phyloP scores from a whole-genome alignment of 2,888 invertebrate species.

The Scelioninae gen. 2 region DNA sequence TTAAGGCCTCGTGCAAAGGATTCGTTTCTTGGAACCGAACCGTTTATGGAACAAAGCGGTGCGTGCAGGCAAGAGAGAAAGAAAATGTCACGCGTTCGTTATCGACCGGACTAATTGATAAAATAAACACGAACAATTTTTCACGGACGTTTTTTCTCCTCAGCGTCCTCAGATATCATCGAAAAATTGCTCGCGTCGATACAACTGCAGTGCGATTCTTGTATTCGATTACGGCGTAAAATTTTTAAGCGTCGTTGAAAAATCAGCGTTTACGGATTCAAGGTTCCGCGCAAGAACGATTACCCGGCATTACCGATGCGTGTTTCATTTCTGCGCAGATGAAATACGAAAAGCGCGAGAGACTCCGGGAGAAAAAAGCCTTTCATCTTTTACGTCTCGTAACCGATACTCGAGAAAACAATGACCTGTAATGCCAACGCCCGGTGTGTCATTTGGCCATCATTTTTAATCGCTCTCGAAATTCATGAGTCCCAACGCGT shows the following conservation, averaged over 20 bases:
- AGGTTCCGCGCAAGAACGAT: conserved; percentile 63
- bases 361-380: conserved; percentile 15
- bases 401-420: conserved; percentile 46
- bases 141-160: conserved; percentile 11
- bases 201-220: conserved; percentile 40
- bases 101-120: conserved; percentile 33
- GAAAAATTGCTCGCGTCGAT: conserved; percentile 48
- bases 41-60: conserved; percentile 25
- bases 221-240: conserved; percentile 60
- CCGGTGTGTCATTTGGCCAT: no score
- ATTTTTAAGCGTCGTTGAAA: conserved; percentile 64
- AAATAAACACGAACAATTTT: conserved; percentile 32
- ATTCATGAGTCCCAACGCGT: conserved; percentile 30
- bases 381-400: conserved; percentile 52
- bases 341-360: conserved; percentile 22
- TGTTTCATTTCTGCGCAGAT: conserved; percentile 56
- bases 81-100: conserved; percentile 11
- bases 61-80: not conserved
- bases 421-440: conserved; percentile 49
- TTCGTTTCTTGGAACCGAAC: conserved; percentile 16
- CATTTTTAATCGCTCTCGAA: no score
- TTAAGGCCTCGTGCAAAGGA: conserved; percentile 31
- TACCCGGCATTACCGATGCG: conserved; percentile 60
- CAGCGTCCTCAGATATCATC: conserved; percentile 11
- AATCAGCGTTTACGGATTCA: conserved; percentile 67